A percentile compares a stretch with the other conserved stretches of the same genome.
Evolutionary conservation across 1,140 invertebrate genomes (phyloP).

Genomic region (Melipona quadrifasciata): DNA sequence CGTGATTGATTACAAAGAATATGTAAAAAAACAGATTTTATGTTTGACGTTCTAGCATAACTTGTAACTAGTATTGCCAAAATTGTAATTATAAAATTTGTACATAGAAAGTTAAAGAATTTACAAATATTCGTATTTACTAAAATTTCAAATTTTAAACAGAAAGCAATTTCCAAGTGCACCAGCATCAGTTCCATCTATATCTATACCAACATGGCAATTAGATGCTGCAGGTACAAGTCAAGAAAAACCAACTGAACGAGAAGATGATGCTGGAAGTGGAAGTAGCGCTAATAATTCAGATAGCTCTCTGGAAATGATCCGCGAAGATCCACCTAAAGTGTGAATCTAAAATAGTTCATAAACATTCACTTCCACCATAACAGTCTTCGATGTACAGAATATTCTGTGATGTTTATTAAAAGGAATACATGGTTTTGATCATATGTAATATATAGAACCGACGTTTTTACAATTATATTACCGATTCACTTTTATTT

Average conservation of each 20-base stretch:
- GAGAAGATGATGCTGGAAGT: constrained; percentile 80
- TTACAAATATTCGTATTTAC: constrained; percentile 18
- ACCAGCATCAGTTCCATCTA: constrained; percentile 87
- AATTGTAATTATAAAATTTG: constrained; percentile 20
- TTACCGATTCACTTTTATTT: background rate
- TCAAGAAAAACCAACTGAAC: constrained; percentile 75
- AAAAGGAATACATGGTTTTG: constrained; percentile 25
- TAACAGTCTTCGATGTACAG: constrained; percentile 50
- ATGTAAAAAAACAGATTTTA: constrained; percentile 17
- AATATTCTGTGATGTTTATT: constrained; percentile 44
- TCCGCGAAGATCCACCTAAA: constrained; percentile 79
- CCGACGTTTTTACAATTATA: constrained; percentile 5
- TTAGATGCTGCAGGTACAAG: constrained; percentile 77
- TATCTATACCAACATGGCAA: constrained; percentile 89
- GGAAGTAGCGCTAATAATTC: constrained; percentile 81
- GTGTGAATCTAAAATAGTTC: constrained; percentile 66
- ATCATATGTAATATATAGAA: constrained; percentile 31
- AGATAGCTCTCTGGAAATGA: constrained; percentile 81
- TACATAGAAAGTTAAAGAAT: constrained; percentile 8
- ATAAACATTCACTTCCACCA: constrained; percentile 45
- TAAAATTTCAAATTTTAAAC: constrained; percentile 52
- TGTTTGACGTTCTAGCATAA: background rate
- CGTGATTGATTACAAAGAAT: constrained; percentile 24
- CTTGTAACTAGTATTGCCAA: constrained; percentile 1
- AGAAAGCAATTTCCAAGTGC: constrained; percentile 90